Conservation (phyloP, 2,888 invertebrate species). For the Tolmerus cingulatus region DNA sequence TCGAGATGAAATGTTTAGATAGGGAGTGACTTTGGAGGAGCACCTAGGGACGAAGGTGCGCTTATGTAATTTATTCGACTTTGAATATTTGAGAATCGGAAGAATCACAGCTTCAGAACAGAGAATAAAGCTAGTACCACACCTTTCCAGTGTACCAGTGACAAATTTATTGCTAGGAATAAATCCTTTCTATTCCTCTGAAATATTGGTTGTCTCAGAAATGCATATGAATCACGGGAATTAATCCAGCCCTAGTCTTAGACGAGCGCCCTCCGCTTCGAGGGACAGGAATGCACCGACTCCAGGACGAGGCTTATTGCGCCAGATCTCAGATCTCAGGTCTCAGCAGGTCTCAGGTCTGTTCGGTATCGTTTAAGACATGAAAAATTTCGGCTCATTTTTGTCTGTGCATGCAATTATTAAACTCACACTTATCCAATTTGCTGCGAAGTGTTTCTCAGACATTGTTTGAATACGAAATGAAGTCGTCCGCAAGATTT, state of each 20-base stretch:
- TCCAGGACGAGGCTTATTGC: background rate
- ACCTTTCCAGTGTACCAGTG: background rate
- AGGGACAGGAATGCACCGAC: background rate
- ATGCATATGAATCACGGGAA: constrained; percentile 12
- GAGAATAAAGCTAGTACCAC: background rate
- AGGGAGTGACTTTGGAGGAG: background rate
- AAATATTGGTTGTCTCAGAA: constrained; percentile 14
- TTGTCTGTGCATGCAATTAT: background rate
- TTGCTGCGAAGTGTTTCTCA: constrained; percentile 44
- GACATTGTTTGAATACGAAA: constrained; percentile 46
- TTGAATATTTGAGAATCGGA: background rate
- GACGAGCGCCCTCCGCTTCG: background rate
- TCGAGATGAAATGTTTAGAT: background rate
- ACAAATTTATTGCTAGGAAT: constrained; percentile 3
- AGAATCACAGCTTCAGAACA: background rate
- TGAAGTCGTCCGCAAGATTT: constrained; percentile 45
- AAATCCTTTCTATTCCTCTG: background rate
- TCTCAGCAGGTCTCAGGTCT: background rate
- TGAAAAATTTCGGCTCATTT: background rate
- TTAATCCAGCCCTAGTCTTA: background rate
- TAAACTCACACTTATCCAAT: constrained; percentile 44
- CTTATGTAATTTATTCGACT: background rate
- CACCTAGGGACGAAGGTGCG: background rate
- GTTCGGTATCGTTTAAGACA: background rate
- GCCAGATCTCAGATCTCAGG: background rate